Percentiles rank a stretch among this genome's conserved stretches.
Evolutionary conservation across 37 sponge, comb jelly and placozoan species (phyloP).

Genomic region (Spongia lamella): DNA sequence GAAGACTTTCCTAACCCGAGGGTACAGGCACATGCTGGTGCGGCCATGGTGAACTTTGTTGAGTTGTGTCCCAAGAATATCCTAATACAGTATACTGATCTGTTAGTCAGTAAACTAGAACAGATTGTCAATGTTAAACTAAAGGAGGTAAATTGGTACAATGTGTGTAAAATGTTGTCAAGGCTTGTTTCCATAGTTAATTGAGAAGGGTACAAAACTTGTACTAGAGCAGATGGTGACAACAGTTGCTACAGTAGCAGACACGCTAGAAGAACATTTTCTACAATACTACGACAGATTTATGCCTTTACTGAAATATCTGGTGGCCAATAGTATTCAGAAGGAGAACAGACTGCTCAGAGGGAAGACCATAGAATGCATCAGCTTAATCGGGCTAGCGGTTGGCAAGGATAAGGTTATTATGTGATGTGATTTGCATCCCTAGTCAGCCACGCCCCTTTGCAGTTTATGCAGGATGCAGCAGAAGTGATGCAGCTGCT

Average conservation of each 20-base stretch:
- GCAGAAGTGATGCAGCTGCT: conserved; percentile 90
- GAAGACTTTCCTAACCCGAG: conserved; percentile 83
- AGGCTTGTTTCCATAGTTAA: conserved; percentile 53
- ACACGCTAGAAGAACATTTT: conserved; percentile 87
- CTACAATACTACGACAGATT: conserved; percentile 91
- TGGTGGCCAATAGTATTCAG: conserved; percentile 78
- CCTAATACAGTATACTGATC: conserved; percentile 70
- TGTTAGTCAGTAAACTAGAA: conserved; percentile 72
- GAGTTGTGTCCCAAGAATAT: conserved; percentile 88
- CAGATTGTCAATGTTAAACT: conserved; percentile 50
- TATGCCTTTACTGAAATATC: conserved; percentile 96
- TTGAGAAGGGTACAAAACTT: conserved; percentile 69
- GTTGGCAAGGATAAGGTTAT: conserved; percentile 94
- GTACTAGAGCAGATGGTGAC: conserved; percentile 93
- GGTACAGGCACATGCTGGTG: conserved; percentile 92
- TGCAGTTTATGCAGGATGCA: conserved; percentile 96
- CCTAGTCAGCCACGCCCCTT: not conserved
- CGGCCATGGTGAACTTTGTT: conserved; percentile 93
- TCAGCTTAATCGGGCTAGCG: conserved; percentile 95
- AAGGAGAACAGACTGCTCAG: conserved; percentile 86
- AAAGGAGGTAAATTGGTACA: conserved; percentile 54
- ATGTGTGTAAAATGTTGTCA: not conserved
- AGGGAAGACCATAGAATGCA: conserved; percentile 98
- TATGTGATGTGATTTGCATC: not conserved
- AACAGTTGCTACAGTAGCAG: conserved; percentile 92